These are phyloP conservation scores for Petrolisthes manimaculis DNA, from an alignment of 2,888 invertebrate species.

Conservation along the genomic window DNA sequence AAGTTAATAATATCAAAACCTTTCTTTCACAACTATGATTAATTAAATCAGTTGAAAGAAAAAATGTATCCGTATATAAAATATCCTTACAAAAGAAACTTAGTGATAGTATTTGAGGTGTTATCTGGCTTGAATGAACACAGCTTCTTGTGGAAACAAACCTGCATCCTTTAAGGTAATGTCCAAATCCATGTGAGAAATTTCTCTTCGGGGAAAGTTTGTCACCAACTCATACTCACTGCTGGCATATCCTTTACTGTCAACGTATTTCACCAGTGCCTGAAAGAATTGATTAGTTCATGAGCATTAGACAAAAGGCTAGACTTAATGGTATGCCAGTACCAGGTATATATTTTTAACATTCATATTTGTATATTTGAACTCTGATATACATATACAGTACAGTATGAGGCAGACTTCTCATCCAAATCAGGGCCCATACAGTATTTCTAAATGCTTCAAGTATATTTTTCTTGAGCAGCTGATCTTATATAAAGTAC, in stretches of 20 bases:
- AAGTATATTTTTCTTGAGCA: too few species aligned
- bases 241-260: constrained; percentile 69
- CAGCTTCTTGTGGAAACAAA: constrained; percentile 71
- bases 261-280: constrained; percentile 68
- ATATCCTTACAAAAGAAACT: background rate
- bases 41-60: background rate
- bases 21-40: constrained; percentile 16
- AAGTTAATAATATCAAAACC: constrained; percentile 69
- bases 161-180: constrained; percentile 70
- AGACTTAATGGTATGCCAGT: background rate
- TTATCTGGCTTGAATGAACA: constrained; percentile 70
- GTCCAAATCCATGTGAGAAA: constrained; percentile 69
- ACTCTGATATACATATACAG: too few species aligned
- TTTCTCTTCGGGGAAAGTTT: constrained; percentile 70
- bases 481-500: too few species aligned
- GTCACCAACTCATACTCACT: constrained; percentile 71
- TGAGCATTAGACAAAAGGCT: background rate
- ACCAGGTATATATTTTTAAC: constrained; percentile 8
- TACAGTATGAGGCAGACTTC: too few species aligned
- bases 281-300: constrained; percentile 21
- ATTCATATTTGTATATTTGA: background rate
- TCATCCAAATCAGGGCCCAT: too few species aligned
- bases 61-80: background rate
- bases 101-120: background rate
- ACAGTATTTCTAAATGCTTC: too few species aligned